These are phyloP conservation scores for Heliopora coerulea DNA, from an alignment of 92 coral and sea anemone species.

Conservation along the genomic window DNA sequence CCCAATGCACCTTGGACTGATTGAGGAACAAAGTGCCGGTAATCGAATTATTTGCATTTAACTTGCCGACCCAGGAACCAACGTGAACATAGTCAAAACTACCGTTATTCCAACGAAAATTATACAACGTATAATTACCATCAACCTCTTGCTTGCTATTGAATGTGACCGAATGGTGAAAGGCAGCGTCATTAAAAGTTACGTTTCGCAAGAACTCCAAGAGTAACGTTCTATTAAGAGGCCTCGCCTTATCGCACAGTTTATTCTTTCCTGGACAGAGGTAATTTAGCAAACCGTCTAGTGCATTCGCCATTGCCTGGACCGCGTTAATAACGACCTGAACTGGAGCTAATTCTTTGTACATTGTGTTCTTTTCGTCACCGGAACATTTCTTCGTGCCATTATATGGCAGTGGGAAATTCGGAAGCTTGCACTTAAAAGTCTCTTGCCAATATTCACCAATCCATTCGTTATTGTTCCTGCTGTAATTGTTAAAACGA, in stretches of 20 bases:
- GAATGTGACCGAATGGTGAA: slow-evolving; percentile 47
- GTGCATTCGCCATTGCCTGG: slow-evolving; percentile 49
- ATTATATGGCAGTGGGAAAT: slow-evolving; percentile 35
- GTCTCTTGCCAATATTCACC: slow-evolving; percentile 83
- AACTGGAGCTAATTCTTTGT: slow-evolving; percentile 47
- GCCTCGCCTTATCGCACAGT: slow-evolving; percentile 37
- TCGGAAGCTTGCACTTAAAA: slow-evolving; percentile 56
- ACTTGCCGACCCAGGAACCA: background rate
- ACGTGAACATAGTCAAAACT: background rate
- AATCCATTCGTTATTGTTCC: slow-evolving; percentile 65
- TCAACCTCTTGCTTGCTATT: slow-evolving; percentile 40
- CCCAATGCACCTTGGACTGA: slow-evolving; percentile 11
- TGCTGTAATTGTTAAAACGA: slow-evolving; percentile 44
- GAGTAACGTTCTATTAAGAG: slow-evolving; percentile 17
- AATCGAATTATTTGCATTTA: slow-evolving; percentile 16
- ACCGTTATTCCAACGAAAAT: background rate
- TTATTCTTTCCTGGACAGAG: slow-evolving; percentile 37
- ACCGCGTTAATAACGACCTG: slow-evolving; percentile 54
- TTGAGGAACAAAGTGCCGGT: slow-evolving; percentile 34
- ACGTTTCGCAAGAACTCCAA: slow-evolving; percentile 1
- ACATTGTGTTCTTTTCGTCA: slow-evolving; percentile 42
- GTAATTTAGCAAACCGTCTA: slow-evolving; percentile 41
- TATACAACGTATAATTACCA: background rate
- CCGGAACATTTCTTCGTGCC: slow-evolving; percentile 46
- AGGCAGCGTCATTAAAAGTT: slow-evolving; percentile 48